Evolutionary conservation across 1,140 invertebrate species (phyloP).

Genomic region (Geopemphigus sp.): DNA sequence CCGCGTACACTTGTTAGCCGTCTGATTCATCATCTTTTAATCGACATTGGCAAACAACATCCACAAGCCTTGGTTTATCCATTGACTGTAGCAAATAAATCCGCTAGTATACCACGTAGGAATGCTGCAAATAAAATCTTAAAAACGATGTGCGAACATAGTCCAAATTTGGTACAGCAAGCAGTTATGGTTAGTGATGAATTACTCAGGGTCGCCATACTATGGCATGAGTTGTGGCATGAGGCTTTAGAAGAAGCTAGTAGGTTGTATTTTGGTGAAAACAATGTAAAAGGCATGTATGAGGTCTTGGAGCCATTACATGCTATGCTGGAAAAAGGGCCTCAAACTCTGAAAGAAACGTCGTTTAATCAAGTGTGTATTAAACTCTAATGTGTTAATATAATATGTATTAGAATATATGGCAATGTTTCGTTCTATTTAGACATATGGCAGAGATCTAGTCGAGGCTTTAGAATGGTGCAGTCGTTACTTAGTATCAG

Average conservation of each 20-base stretch:
- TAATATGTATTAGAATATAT: background rate
- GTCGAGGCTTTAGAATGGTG: constrained; percentile 88
- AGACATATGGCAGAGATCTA: constrained; percentile 89
- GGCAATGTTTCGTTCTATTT: constrained; percentile 42
- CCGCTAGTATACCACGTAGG: constrained; percentile 78
- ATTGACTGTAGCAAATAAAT: constrained; percentile 95
- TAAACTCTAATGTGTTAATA: background rate
- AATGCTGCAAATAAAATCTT: constrained; percentile 93
- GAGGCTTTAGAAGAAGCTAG: constrained; percentile 98
- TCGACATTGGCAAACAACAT: constrained; percentile 90
- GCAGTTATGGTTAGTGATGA: constrained; percentile 76
- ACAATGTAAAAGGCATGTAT: constrained; percentile 94
- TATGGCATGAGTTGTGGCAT: constrained; percentile 99
- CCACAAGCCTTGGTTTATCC: constrained; percentile 94
- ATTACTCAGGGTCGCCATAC: constrained; percentile 93
- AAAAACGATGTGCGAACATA: constrained; percentile 93
- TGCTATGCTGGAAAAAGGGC: constrained; percentile 86
- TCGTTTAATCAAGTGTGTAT: constrained; percentile 80
- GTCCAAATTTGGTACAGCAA: constrained; percentile 77
- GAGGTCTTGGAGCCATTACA: constrained; percentile 92
- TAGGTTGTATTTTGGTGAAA: constrained; percentile 91
- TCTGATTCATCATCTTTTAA: constrained; percentile 88
- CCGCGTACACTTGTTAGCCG: constrained; percentile 80
- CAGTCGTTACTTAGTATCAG: constrained; percentile 70
- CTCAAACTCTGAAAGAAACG: constrained; percentile 93